These are phyloP conservation scores for Colaptes auratus DNA, from an alignment of 2,113 vertebrate genomes.

Conservation along the genomic window DNA sequence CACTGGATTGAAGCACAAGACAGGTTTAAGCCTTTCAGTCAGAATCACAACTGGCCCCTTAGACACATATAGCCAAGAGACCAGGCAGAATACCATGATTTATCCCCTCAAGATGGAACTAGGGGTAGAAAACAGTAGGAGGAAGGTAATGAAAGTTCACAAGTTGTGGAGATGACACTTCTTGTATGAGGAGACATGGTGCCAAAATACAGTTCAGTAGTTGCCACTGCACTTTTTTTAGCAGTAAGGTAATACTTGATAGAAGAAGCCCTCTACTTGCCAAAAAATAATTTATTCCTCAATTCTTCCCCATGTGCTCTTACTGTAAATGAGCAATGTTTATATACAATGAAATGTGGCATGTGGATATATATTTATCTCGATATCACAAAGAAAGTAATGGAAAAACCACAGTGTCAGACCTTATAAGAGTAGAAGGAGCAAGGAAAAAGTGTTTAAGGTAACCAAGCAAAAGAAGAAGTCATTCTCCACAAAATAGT, in stretches of 20 bases:
- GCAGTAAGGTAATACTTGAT: neutral
- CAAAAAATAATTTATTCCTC: neutral
- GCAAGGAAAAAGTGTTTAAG: neutral
- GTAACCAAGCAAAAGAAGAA: neutral
- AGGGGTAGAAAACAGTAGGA: neutral
- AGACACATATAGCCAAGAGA: neutral
- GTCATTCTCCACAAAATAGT: neutral
- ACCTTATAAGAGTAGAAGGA: neutral
- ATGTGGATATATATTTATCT: neutral
- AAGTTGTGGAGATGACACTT: neutral
- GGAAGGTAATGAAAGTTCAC: neutral
- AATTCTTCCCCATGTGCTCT: neutral
- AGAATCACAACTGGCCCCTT: neutral
- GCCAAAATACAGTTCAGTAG: neutral
- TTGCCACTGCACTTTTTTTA: neutral
- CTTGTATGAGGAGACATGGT: rapidly evolving
- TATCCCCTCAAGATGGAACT: neutral
- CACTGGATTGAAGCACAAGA: neutral
- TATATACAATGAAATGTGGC: neutral
- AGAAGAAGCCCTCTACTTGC: neutral
- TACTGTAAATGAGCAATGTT: neutral
- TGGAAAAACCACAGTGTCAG: neutral
- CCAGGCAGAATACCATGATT: neutral
- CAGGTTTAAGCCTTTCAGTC: neutral
- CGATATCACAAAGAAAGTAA: neutral